Evolutionary conservation across 2,888 invertebrate genomes (phyloP).

Genomic region (Tridacna crocea): DNA sequence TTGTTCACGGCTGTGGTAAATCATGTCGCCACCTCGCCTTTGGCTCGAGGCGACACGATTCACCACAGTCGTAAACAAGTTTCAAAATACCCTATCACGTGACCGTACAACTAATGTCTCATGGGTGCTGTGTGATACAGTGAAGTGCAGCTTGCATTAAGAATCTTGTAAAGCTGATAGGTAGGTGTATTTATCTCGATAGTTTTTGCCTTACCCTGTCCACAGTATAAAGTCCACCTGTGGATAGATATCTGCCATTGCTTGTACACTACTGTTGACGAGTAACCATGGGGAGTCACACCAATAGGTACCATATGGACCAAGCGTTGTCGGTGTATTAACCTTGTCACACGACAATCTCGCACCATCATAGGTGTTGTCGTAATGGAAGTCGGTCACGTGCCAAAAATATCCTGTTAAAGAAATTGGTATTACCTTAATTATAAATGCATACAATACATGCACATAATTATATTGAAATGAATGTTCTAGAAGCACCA

Average conservation of each 20-base stretch:
- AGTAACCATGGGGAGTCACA: constrained; percentile 96
- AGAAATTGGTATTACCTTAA: background rate
- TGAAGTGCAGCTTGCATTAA: too few relatives aligned
- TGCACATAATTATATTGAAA: background rate
- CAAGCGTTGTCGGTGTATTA: constrained; percentile 55
- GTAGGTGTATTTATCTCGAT: too few relatives aligned
- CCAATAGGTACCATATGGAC: constrained; percentile 91
- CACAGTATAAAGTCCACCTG: constrained; percentile 97
- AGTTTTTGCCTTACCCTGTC: constrained; percentile 90
- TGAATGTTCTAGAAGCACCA: background rate
- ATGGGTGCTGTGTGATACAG: too few relatives aligned
- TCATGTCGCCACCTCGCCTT: too few relatives aligned
- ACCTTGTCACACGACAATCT: constrained; percentile 70
- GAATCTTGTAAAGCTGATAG: too few relatives aligned
- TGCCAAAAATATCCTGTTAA: constrained; percentile 81
- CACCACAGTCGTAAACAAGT: too few relatives aligned
- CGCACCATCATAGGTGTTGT: constrained; percentile 73
- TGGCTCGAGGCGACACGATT: too few relatives aligned
- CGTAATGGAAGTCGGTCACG: constrained; percentile 82
- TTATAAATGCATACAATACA: background rate
- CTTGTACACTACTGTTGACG: constrained; percentile 93
- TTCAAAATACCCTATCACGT: too few relatives aligned
- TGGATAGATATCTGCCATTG: constrained; percentile 93
- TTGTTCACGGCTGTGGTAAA: too few relatives aligned
- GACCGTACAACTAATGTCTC: too few relatives aligned